Base-by-base conservation (phyloP, 2,888 invertebrate genomes). In the Thereva nobilitata region DNA sequence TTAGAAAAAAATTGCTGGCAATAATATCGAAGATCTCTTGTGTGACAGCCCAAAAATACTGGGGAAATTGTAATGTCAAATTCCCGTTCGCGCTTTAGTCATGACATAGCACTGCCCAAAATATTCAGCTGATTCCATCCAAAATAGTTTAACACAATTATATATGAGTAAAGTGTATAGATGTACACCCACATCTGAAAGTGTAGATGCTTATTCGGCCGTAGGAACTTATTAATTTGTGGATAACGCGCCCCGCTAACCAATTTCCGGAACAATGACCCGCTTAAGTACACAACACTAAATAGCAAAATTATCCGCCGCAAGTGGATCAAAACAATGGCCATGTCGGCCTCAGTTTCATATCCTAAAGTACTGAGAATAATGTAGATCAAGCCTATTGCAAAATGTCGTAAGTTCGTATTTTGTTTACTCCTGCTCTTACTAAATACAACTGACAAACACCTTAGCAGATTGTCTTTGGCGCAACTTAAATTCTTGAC, bases 281-380 rank as follows among this genome's bases (percentile, higher is more conserved):
- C 80, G 70, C 76, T 75, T 65, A 80, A 72, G 68, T 80, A 79
- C 68, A 80, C 77, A 67, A 80, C 76, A 67, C 76, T 79, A 67
- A 79, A 74, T 56, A 80, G 72, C 23, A 80, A 73, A 70, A 80
- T 78, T 45, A 80, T 74, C 64, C 80, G 79, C 41, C 80, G 77
- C 71, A 80, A 71, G 70, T 80, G 80, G 45, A 80, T 76, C 67
- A 80, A 67, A 44, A 79, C 66, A 67, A 79, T 73, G 45, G 77
- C 80, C 80, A 80, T 80, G 23, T 59, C 47, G 23, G 23, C 23
- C 2, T 23, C 23, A 23, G 23, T 23, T 23, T 23, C 23, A 23
- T 23, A 2, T 23, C 23, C 23, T 23, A 23, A 23, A 23, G 23
- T 23, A 23, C 23, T 23, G 2, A 23, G 23, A 23, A 23, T 23